Conservation (phyloP, 2,113 vertebrate species). For the Amphilophus citrinellus region DNA sequence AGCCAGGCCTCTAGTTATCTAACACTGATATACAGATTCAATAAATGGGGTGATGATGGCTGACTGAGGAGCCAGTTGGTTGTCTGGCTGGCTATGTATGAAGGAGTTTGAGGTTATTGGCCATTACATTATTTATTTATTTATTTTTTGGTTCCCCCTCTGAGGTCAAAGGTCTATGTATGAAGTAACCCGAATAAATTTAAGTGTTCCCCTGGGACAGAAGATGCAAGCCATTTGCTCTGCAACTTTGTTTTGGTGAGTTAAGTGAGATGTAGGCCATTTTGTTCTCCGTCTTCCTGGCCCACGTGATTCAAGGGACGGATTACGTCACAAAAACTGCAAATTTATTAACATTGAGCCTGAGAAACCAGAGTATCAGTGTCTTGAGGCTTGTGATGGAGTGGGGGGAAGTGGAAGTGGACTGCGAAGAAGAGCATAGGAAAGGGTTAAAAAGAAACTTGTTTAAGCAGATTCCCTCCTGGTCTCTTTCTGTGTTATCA, state of each 20-base stretch:
- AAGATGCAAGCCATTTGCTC: constrained; percentile 32
- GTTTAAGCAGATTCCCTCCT: constrained; percentile 73
- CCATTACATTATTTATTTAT: constrained; percentile 16
- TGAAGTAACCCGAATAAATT: constrained; percentile 37
- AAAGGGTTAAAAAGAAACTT: constrained; percentile 71
- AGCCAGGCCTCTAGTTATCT: constrained; percentile 51
- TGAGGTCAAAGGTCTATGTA: neutral
- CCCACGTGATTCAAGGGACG: constrained; percentile 50
- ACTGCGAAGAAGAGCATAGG: constrained; percentile 24
- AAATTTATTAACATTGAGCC: constrained; percentile 42
- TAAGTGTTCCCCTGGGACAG: neutral
- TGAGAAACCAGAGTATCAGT: constrained; percentile 1
- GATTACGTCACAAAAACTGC: constrained; percentile 37
- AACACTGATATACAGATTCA: constrained; percentile 46
- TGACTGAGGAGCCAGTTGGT: constrained; percentile 17
- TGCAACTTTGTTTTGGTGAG: constrained; percentile 41
- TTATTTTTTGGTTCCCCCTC: neutral
- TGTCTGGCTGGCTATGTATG: constrained; percentile 20
- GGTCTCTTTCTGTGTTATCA: constrained; percentile 76
- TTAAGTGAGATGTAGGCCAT: constrained; percentile 44
- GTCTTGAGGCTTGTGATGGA: constrained; percentile 4
- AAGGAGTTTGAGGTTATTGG: constrained; percentile 24
- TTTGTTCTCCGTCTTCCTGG: constrained; percentile 59
- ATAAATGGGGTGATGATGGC: constrained; percentile 25
- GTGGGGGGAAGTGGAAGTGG: neutral